A percentile compares a stretch with the other conserved stretches of the same genome.
Conservation (phyloP, 2,113 vertebrate species). For the Microtus richardsoni region DNA sequence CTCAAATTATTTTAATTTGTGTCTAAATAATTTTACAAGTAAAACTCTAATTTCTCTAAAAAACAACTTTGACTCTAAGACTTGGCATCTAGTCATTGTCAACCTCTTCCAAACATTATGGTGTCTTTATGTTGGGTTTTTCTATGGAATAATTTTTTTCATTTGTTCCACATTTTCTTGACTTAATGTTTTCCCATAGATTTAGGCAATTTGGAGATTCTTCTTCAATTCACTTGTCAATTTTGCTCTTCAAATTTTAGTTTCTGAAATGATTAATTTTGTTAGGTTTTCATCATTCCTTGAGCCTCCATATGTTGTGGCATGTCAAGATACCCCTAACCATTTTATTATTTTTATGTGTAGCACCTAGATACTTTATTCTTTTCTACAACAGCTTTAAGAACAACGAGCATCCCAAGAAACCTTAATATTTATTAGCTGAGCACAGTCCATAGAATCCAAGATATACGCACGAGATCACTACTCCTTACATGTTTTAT, state of each 20-base stretch:
- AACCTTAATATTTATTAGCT: not conserved
- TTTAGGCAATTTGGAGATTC: not conserved
- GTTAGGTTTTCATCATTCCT: not conserved
- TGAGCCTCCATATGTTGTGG: not conserved
- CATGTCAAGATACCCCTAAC: not conserved
- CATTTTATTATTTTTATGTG: not conserved
- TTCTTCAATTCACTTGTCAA: not conserved
- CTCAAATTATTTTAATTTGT: not conserved
- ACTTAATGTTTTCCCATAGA: not conserved
- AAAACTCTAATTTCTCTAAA: not conserved
- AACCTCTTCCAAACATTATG: not conserved
- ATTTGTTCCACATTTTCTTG: not conserved
- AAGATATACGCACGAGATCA: not conserved
- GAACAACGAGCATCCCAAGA: not conserved
- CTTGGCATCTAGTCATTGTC: not conserved
- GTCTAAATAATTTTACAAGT: not conserved
- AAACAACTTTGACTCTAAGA: not conserved
- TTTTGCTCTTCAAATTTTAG: not conserved
- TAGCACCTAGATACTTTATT: too few species aligned
- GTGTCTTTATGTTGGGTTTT: not conserved
- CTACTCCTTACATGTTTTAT: not conserved
- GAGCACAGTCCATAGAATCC: not conserved
- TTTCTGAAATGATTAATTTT: not conserved
- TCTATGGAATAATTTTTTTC: not conserved
- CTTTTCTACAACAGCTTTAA: not conserved